Evolutionary conservation across 2,797 vertebrate genomes (phyloP).

Genomic region (Moxostoma hubbsi): DNA sequence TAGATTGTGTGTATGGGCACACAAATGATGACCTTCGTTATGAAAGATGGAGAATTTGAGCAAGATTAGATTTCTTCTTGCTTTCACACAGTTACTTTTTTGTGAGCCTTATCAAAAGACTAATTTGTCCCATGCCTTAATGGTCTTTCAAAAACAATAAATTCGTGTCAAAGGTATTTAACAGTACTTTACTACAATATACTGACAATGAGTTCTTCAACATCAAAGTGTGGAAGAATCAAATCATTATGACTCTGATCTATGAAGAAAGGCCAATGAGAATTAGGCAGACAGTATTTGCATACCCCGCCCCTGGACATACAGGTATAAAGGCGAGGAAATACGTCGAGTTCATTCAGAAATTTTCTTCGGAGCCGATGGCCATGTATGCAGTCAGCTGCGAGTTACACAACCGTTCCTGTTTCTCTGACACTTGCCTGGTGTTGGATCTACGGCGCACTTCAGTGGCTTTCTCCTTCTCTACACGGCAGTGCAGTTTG

Average conservation of each 20-base stretch:
- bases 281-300: no score
- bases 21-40: not conserved
- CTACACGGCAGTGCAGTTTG: no score
- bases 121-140: not conserved
- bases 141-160: not conserved
- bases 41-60: not conserved
- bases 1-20: not conserved
- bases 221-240: not conserved
- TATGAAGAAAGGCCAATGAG: no score
- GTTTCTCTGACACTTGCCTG: no score
- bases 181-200: not conserved
- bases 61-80: not conserved
- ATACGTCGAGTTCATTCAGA: no score
- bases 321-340: no score
- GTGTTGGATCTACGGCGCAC: no score
- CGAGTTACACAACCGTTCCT: no score
- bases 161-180: not conserved
- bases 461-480: no score
- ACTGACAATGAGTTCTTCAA: not conserved
- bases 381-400: no score
- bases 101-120: not conserved
- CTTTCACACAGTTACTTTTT: not conserved
- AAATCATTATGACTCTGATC: constrained; percentile 8
- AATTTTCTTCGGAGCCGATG: no score
- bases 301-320: no score